These are phyloP conservation scores for Eudyptes chrysolophus DNA, from an alignment of 2,113 vertebrate species.

Conservation along the genomic window DNA sequence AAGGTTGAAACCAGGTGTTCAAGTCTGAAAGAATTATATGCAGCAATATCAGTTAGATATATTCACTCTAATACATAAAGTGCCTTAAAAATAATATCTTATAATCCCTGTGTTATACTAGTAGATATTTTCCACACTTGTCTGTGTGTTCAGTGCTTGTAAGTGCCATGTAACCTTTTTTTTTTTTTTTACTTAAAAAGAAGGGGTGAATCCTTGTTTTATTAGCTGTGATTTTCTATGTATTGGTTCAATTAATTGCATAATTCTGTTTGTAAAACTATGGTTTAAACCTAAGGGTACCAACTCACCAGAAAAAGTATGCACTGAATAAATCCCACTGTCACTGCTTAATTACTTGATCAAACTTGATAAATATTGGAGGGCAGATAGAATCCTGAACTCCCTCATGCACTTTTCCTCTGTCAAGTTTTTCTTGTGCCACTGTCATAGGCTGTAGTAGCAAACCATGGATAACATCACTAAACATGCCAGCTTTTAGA, in stretches of 20 bases:
- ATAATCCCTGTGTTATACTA: neutral
- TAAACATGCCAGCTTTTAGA: neutral
- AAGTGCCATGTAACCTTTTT: neutral
- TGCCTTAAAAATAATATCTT: slow-evolving; percentile 1
- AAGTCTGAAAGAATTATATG: slow-evolving; percentile 1
- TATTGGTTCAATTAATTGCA: neutral
- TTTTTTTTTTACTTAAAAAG: neutral
- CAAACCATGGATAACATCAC: neutral
- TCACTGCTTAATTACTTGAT: neutral
- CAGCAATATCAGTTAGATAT: neutral
- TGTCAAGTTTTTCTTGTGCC: neutral
- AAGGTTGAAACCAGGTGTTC: slow-evolving; percentile 1
- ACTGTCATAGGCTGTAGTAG: neutral
- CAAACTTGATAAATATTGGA: neutral
- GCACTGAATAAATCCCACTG: neutral
- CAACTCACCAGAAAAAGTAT: neutral
- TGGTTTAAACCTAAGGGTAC: neutral
- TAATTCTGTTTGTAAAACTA: neutral
- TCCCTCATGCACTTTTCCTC: neutral
- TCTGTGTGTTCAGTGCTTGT: neutral
- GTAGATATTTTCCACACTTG: neutral
- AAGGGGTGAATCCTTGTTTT: neutral
- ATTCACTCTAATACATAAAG: neutral
- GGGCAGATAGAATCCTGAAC: neutral
- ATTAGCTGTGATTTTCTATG: neutral